Evolutionary conservation across 2,888 invertebrate species (phyloP), one percentile per base, ranked within the genome.

Genomic region (Zaprionus obscuricornis): DNA sequence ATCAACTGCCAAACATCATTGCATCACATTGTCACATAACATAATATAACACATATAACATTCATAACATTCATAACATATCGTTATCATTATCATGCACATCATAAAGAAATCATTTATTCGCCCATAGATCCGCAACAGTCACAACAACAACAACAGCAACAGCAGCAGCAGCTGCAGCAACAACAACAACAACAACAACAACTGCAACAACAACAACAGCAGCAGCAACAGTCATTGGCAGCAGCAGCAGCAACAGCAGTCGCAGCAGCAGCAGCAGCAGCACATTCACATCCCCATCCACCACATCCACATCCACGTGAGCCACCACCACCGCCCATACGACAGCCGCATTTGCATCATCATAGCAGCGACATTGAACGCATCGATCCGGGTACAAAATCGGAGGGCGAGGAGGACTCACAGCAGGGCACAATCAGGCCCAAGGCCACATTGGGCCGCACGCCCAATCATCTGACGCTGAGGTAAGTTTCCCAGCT

Each of bases 391-490:
- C 93, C 94, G 39, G 95, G 95, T 73, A 94, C 95, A 74, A 96
- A 96, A 91, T 96, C 96, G 5, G 96, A 96, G 91, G 96, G 96
- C 59, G 96, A 96, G 91, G 94, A 95, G 81, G 96, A 96, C 88
- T 88, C 88, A 60, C 95, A 94, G 88, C 92, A 92, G 79, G 94
- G 93, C 85, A 92, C 90, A 88, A 93, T 93, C 83, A 92, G 92
- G 91, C 91, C 92, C 91, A 92, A 92, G 88, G 91, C 91, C 63
- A 91, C 95, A 85, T 92, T 97, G 90, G 97, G 97, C 85, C 93
- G 95, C 88, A 97, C 97, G 85, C 97, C 97, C 88, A 97, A 97
- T 93, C 97, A 97, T 92, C 93, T 97, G 91, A 96, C 96, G 68
- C 92, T 96, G 91, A 95, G 94, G 94, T 94, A 89, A 79, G 83